Base-by-base conservation (phyloP, 2,888 invertebrate genomes). In the Melangyna quadrimaculata region DNA sequence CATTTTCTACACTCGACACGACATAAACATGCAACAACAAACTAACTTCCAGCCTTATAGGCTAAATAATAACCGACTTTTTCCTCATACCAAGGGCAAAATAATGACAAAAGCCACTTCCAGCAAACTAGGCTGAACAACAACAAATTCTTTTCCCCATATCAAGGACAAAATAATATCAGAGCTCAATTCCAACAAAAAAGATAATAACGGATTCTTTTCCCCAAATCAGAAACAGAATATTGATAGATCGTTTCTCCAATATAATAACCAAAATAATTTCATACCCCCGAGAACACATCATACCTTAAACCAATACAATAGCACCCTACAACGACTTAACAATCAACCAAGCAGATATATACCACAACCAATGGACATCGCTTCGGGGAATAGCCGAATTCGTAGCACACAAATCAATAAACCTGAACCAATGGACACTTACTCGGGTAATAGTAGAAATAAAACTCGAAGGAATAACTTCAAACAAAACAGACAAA, bases 11-110 rank as follows among this genome's bases (percentile, higher is more conserved):
- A 19, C 43, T 14, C 55, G 43, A 19, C 55, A 71, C 43, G 61
- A 75, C 29, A 32, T 14, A 43, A 79, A 69, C 35, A 35, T 35
- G 32, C 70, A 43, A 59, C 63, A 65, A 35, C 35, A 12, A 2
- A 35, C 35, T 35, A 2, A 8, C 8, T 8, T 8, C 35, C 37
- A 12, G 14, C 37, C 10, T 3, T 14, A 14, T 14, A 37, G 37
- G 5, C 6, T 5, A 14, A 37, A 9, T 37, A 14, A 14, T 37
- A 37, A 12, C 37, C 1, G 37, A 37, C 6, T 14, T 2, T 14
- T 37, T 14, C 14, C 14, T 5, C 37, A 37, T 3, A 14, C 14
- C 37, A 37, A 5, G 14, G 5, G 14, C 37, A 37, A 37, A 37
- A 37, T 14, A 37, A 37, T 37, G 37, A 37, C 12, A 14, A 5